Percentiles rank a stretch among this genome's conserved stretches.
phyloP scores from a whole-genome alignment of 2,888 invertebrate species.

The Ceriagrion tenellum region DNA sequence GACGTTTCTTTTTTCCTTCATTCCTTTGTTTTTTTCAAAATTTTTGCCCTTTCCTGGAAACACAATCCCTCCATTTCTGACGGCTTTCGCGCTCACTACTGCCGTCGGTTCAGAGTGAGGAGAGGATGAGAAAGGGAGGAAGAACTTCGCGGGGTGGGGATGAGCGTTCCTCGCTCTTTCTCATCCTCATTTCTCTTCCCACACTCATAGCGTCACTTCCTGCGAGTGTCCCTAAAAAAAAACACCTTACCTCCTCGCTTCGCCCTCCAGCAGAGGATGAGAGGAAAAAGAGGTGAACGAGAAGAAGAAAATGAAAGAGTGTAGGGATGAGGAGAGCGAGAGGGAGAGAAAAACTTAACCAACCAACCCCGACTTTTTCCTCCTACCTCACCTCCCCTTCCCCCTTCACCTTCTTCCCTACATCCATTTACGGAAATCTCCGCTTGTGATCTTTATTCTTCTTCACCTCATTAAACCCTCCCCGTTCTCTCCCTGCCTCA shows the following conservation, averaged over 20 bases:
- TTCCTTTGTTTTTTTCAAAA: neutral
- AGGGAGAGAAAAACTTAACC: too few species aligned
- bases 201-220: constrained; percentile 5
- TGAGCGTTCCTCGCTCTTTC: neutral
- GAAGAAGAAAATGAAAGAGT: neutral
- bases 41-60: neutral
- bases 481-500: neutral
- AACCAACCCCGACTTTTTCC: too few species aligned
- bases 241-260: neutral
- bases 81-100: neutral
- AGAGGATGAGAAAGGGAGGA: neutral
- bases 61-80: neutral
- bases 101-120: neutral
- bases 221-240: neutral
- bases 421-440: constrained; percentile 21
- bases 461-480: constrained; percentile 30
- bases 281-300: too few species aligned
- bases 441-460: constrained; percentile 32
- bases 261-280: neutral
- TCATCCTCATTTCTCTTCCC: neutral
- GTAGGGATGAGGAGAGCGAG: too few species aligned
- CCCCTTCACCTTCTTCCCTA: constrained; percentile 12
- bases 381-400: neutral
- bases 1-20: neutral
- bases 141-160: neutral